phyloP scores from a whole-genome alignment of 2,888 invertebrate species.

The Clistopyga incitator region DNA sequence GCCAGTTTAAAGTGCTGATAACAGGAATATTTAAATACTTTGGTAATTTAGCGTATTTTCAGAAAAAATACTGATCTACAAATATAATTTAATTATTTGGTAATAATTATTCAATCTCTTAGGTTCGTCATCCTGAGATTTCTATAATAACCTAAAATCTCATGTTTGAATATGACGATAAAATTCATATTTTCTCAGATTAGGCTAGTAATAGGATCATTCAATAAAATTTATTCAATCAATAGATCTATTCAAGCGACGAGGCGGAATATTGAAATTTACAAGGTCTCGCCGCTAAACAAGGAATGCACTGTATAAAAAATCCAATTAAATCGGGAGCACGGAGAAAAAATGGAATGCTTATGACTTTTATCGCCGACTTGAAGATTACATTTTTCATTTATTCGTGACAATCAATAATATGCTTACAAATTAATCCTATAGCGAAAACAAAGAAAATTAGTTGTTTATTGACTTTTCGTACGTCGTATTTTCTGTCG shows the following conservation, averaged over 20 bases:
- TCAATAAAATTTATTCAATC: neutral
- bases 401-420: constrained; percentile 29
- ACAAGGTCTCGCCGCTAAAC: neutral
- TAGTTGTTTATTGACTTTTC: neutral
- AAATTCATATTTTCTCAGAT: neutral
- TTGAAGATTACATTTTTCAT: constrained; percentile 16
- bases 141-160: too few species aligned
- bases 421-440: constrained; percentile 29
- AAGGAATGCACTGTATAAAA: neutral
- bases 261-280: neutral
- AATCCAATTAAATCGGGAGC: neutral
- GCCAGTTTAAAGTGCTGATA: neutral
- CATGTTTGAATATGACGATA: neutral
- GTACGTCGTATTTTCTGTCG: neutral
- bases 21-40: neutral
- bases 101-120: too few species aligned
- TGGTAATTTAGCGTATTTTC: too few species aligned
- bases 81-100: too few species aligned
- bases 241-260: neutral
- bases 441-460: neutral
- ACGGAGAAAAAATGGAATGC: neutral
- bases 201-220: neutral
- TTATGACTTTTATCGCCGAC: neutral
- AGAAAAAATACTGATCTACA: too few species aligned
- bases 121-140: too few species aligned